Conservation (phyloP, 2,113 vertebrate genomes). For the Prionailurus bengalensis region DNA sequence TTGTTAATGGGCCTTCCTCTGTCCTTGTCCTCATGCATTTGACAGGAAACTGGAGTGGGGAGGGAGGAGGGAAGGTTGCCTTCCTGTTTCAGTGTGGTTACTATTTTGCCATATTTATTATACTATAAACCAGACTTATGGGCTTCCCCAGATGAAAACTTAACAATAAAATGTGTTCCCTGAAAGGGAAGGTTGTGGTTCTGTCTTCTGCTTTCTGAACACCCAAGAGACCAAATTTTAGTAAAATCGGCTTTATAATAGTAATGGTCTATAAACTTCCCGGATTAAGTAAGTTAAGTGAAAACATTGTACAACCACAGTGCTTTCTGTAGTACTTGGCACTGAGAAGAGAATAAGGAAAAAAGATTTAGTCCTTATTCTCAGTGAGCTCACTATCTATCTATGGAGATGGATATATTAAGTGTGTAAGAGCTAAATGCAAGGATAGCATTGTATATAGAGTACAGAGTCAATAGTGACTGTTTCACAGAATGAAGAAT, state of each 20-base stretch:
- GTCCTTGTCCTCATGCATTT: neutral
- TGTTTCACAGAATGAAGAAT: neutral
- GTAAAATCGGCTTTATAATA: neutral
- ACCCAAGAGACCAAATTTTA: neutral
- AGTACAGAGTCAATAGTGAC: neutral
- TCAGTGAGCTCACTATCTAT: neutral
- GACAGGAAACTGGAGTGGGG: neutral
- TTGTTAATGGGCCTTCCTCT: neutral
- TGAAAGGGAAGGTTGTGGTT: neutral
- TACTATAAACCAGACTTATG: neutral
- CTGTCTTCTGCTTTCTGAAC: neutral
- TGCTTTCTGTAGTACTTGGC: neutral
- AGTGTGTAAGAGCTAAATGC: neutral
- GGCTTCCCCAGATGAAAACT: neutral
- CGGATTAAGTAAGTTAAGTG: constrained; percentile 24
- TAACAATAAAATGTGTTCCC: neutral
- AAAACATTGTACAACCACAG: neutral
- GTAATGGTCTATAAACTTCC: neutral
- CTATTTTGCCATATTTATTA: neutral
- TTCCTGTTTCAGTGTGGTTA: neutral
- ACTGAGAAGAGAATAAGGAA: neutral
- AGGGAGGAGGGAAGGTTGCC: neutral
- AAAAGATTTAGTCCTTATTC: neutral
- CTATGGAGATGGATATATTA: neutral
- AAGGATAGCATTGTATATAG: neutral